Base-by-base conservation (phyloP, 2,888 invertebrate genomes). In the Meta bourneti region DNA sequence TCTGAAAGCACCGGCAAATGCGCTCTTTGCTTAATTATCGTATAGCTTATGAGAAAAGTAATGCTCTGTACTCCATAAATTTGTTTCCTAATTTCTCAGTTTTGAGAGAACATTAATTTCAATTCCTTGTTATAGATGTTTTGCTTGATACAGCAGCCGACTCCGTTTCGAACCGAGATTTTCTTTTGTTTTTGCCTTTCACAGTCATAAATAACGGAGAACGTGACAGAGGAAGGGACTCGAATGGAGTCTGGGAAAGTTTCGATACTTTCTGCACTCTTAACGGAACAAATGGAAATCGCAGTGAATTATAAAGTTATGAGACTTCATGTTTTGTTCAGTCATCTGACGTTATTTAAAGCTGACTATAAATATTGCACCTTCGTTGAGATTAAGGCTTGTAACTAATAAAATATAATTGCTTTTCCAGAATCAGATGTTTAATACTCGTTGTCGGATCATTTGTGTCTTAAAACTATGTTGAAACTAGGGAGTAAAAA, bases 81-180 rank as follows among this genome's bases (percentile, higher is more conserved):
- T 90, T 75, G 86, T 86, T 81, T 89, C 69, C 75, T 90, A 86
- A 90, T 81, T 90, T 86, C 85, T 85, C 81, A 90, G 80, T 90
- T 84, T 86, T 90, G 75, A 81, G 74, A 81, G 86, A 49, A 70
- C 90, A 90, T 90, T 90, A 86, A 86, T 90, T 90, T 90, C 77
- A 86, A 90, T 90, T 81, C 75, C 85, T 85, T 85, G 84, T 90
- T 85, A 84, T 80, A 81, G 85, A 81, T 85, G 86, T 89, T 89
- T 83, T 34, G 78, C 82, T 82, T 83, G 78, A 89, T 83, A 83
- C 34, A n/a, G 82, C 51, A 61, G 34, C 81, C 54, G 7, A 54
- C 61, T 80, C 48, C 49, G 20, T 71, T 51, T 48, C 34, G 49
- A 51, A 34, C 54, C n/a, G 71, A 72, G 13, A 80, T 80, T 88